These are phyloP conservation scores for Scaptomyza hsui DNA, from an alignment of 1,140 invertebrate species.

Conservation along the genomic window DNA sequence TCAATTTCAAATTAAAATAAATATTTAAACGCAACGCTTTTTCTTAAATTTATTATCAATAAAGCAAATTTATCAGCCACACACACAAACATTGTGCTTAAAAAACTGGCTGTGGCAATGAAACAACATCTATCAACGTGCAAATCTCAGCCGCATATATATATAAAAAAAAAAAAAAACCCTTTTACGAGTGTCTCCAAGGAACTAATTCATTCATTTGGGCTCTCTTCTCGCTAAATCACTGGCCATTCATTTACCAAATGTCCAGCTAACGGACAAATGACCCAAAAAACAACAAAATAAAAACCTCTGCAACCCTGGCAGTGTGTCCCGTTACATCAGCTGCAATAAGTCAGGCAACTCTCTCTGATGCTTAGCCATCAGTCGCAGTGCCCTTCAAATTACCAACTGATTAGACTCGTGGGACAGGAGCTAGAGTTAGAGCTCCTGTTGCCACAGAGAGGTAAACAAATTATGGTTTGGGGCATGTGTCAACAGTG, in stretches of 20 bases:
- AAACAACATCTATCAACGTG: slow-evolving; percentile 28
- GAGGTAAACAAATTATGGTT: not conserved
- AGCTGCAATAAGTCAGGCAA: slow-evolving; percentile 70
- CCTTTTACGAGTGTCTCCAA: slow-evolving; percentile 46
- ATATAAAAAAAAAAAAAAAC: not conserved
- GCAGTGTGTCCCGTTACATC: slow-evolving; percentile 42
- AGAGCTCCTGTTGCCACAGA: not conserved
- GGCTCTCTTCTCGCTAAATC: slow-evolving; percentile 47
- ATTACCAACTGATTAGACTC: slow-evolving; percentile 79
- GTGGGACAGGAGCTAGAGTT: slow-evolving; percentile 43
- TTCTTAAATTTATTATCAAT: slow-evolving; percentile 66
- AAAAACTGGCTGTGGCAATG: not conserved
- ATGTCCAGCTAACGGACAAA: slow-evolving; percentile 60
- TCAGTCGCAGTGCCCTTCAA: slow-evolving; percentile 69
- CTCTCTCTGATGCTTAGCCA: slow-evolving; percentile 58
- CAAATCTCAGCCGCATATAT: slow-evolving; percentile 37
- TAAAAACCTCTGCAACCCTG: not conserved
- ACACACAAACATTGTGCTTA: slow-evolving; percentile 6
- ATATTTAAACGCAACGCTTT: slow-evolving; percentile 70
- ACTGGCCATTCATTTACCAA: slow-evolving; percentile 71
- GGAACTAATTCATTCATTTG: slow-evolving; percentile 80
- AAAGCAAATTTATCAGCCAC: slow-evolving; percentile 41
- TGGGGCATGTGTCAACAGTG: slow-evolving; percentile 27
- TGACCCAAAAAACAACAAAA: slow-evolving; percentile 12
- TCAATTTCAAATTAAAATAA: slow-evolving; percentile 82